Base-by-base conservation (phyloP, 2,888 invertebrate genomes). In the Ceramica pisi region DNA sequence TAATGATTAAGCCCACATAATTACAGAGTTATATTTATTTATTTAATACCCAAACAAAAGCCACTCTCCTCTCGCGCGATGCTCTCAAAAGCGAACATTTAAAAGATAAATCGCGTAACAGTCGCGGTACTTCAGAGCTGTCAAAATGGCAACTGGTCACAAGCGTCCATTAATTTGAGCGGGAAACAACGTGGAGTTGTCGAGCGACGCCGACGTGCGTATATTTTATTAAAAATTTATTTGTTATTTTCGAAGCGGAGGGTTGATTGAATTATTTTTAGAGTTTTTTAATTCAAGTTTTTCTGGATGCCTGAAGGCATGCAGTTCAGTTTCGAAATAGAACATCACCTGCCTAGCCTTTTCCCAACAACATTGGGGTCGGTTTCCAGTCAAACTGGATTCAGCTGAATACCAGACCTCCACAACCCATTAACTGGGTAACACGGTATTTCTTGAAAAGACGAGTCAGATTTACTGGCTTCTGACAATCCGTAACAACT, bases 151-250 rank as follows among this genome's bases (percentile, higher is more conserved):
- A 60, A 71, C 60, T 65, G 63, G 59, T 74, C 80, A 81, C 65
- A 83, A 69, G 75, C 65, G 53, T 59, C 71, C 81, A 86, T 85
- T 85, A 80, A 87, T 86, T 80, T 66, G 51, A 26, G 62, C 61
- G 67, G 31, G 78, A 78, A 83, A 85, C 82, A 84, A 83, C 82
- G 66, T 82, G 66, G 50, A 70, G 51, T 57, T 63, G 21, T 41
- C 64, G 12, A 10, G 21, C 62, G 62, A 55, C 46, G 55, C 21
- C 59, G 59, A 41, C 44, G 55, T n/a, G 55, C 59, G 65, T 60
- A n/a, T 55, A 57, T 71, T 76, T 76, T 73, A 67, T 76, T 78
- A 70, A 10, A 46, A 26, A 63, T 60, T 35, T 78, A 48, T 51
- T 73, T 61, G 61, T 35, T 71, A 31, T 46, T 71, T 57, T 8